phyloP scores from a whole-genome alignment of 2,888 invertebrate species.

The Xanthia togata region DNA sequence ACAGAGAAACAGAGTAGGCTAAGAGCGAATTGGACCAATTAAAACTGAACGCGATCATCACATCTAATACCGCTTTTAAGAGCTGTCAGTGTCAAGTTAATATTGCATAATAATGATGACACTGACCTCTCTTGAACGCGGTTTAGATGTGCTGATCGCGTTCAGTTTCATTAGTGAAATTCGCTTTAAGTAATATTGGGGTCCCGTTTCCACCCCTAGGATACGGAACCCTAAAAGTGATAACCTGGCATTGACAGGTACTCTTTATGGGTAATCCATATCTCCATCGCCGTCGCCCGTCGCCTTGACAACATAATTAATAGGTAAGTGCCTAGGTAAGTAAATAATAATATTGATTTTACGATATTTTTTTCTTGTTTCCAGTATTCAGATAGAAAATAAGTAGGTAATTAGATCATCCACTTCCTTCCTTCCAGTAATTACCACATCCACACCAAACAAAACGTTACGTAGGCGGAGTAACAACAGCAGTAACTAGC shows the following conservation, averaged over 20 bases:
- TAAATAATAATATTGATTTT: background rate
- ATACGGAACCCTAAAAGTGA: background rate
- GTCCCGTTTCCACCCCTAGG: background rate
- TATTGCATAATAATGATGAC: background rate
- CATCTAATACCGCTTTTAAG: background rate
- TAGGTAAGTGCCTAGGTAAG: background rate
- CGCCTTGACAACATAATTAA: constrained; percentile 8
- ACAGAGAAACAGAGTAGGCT: background rate
- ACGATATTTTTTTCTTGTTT: background rate
- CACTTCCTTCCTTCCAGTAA: background rate
- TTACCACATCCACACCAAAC: too few species aligned
- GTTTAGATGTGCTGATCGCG: background rate
- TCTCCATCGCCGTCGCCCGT: background rate
- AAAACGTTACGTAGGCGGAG: background rate
- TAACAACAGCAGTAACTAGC: background rate
- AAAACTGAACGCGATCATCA: background rate
- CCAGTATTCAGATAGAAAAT: background rate
- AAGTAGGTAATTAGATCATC: background rate
- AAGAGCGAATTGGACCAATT: background rate
- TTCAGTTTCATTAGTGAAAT: background rate
- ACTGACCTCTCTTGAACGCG: background rate
- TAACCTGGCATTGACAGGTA: constrained; percentile 6
- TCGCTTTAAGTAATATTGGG: too few species aligned
- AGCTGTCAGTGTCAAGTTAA: background rate
- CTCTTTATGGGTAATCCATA: constrained; percentile 16